Evolutionary conservation across 1,140 invertebrate species (phyloP), one percentile per base, ranked within the genome.

Genomic region (Elymnias hypermnestra): DNA sequence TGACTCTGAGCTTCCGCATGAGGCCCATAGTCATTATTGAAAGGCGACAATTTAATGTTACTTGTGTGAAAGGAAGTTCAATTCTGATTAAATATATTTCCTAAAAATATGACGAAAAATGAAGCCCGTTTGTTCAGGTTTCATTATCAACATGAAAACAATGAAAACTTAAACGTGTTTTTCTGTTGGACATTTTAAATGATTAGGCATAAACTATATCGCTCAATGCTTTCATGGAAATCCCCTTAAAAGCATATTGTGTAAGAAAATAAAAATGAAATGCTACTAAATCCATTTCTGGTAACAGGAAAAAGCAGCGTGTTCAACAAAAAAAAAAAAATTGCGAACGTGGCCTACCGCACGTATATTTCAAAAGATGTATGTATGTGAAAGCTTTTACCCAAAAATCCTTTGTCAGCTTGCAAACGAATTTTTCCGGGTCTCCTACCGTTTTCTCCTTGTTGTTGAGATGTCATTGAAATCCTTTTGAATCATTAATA

Each of bases 341-440:
- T 7, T 15, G 22, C 31, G 31, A 19, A 8, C 25, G 18, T 50
- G 47, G 39, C 38, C 40, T 37, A 50, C 38, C 37, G 36, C 43
- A 37, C 26, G 39, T 47, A 40, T 26, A 43, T 48, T 52, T 46
- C 36, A 42, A 48, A 52, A 52, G 43, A 41, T 40, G 29, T 49
- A 36, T 5, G 21, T 22, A 37, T 35, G 47, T 17, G 44, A 43
- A 37, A 6, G 38, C 36, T 46, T 52, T 57, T 40, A 35, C 44
- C 36, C 23, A 48, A 57, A 57, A 42, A 42, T 48, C 54, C 50
- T 57, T 57, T 52, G 49, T 57, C 43, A 47, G 39, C 31, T 2
- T 39, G 33, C 39, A 43, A 42, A 48, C 22, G 47, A 38, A 50
- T 26, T 49, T 49, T 43, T 41, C 21, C 40, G 40, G 28, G 37